phyloP scores from a whole-genome alignment of 2,797 vertebrate genomes.

The Picus viridis region DNA sequence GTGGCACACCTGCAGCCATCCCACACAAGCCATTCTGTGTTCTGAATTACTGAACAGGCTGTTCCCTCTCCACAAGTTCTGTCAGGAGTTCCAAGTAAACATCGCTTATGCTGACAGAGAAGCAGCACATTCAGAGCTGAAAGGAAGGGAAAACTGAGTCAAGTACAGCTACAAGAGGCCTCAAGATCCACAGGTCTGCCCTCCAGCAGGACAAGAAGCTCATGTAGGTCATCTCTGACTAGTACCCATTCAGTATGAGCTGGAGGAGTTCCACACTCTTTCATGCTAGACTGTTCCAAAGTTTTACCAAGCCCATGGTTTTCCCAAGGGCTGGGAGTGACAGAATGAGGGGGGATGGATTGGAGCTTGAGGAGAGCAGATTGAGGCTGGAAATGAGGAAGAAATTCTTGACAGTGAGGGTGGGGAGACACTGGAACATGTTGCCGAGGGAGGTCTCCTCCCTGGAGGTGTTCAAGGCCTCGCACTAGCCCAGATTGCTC shows the following conservation, averaged over 20 bases:
- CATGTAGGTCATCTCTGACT: background rate
- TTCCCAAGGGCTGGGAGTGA: background rate
- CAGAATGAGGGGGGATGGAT: too few relatives aligned
- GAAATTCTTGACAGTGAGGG: too few relatives aligned
- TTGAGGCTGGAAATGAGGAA: too few relatives aligned
- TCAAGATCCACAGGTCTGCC: background rate
- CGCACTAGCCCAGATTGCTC: too few relatives aligned
- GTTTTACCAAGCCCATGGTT: background rate
- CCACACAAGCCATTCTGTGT: constrained; percentile 18
- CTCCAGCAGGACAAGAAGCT: background rate
- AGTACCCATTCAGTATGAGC: background rate
- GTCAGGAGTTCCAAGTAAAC: background rate
- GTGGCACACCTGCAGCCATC: constrained; percentile 2
- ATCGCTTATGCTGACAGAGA: background rate
- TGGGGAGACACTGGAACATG: too few relatives aligned
- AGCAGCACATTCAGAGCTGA: background rate
- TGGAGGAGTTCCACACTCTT: background rate
- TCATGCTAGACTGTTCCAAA: background rate
- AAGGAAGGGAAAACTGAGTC: background rate
- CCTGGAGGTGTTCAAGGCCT: too few relatives aligned
- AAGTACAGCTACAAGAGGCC: background rate
- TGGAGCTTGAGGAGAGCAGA: too few relatives aligned
- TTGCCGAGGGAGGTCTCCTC: too few relatives aligned
- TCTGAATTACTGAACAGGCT: constrained; percentile 20
- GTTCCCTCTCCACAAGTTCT: background rate